These are phyloP conservation scores for Sinhomidia bicolor DNA, from an alignment of 2,888 invertebrate genomes.

Conservation along the genomic window DNA sequence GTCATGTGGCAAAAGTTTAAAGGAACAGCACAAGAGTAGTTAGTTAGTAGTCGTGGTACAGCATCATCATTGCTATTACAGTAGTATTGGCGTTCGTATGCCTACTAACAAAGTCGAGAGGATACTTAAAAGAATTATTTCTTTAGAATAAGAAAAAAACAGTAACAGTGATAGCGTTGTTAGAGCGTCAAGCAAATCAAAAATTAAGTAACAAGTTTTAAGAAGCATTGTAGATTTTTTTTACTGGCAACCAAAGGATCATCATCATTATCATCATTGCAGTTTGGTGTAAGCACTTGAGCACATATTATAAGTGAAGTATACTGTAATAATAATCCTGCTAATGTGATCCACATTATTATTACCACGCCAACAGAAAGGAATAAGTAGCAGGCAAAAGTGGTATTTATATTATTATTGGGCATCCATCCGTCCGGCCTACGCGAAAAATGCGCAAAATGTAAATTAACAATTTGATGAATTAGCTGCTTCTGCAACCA, in stretches of 20 bases:
- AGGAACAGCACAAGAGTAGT: neutral
- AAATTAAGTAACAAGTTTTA: neutral
- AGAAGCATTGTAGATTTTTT: neutral
- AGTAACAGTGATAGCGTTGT: constrained; percentile 26
- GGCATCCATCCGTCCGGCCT: constrained; percentile 43
- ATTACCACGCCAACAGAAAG: constrained; percentile 25
- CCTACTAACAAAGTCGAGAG: no score
- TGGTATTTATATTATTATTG: constrained; percentile 31
- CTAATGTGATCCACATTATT: constrained; percentile 23
- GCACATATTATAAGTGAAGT: neutral
- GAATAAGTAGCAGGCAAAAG: constrained; percentile 30
- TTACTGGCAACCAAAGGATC: neutral
- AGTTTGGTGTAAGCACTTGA: no score
- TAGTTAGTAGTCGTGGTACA: no score
- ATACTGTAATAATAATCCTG: neutral
- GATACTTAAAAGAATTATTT: no score
- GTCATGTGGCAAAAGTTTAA: constrained; percentile 7
- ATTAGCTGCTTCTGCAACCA: constrained; percentile 17
- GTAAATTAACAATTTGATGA: constrained; percentile 66
- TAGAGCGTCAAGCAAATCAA: constrained; percentile 16
- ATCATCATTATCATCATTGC: neutral
- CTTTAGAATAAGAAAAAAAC: neutral
- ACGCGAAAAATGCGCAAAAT: constrained; percentile 51
- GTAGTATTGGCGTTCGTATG: no score
- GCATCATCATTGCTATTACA: no score